phyloP scores from a whole-genome alignment of 2,888 invertebrate genomes.

The Crematogaster levior region DNA sequence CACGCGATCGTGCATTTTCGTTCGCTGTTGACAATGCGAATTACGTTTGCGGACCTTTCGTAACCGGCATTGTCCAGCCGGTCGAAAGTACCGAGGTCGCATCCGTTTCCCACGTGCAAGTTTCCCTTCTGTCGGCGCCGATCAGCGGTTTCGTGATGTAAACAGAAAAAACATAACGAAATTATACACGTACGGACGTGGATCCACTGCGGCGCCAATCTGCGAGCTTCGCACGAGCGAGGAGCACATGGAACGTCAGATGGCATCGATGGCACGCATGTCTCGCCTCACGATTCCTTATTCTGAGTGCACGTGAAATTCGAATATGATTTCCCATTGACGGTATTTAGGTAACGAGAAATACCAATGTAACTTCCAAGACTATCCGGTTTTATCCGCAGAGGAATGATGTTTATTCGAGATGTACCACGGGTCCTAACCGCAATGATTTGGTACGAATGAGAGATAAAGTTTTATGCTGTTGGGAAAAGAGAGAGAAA shows the following conservation, averaged over 20 bases:
- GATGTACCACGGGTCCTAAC: not conserved
- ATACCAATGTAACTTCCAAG: not conserved
- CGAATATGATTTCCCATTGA: not conserved
- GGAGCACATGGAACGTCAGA: conserved; percentile 80
- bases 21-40: conserved; percentile 53
- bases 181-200: conserved; percentile 24
- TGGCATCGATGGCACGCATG: conserved; percentile 80
- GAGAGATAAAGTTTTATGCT: not conserved
- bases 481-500: not conserved
- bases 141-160: conserved; percentile 28
- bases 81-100: conserved; percentile 40
- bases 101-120: conserved; percentile 53
- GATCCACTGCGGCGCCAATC: not conserved
- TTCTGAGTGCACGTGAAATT: conserved; percentile 3
- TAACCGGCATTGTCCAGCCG: conserved; percentile 31
- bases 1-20: conserved; percentile 39
- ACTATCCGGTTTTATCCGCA: not conserved
- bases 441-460: not conserved
- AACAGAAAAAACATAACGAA: conserved; percentile 22
- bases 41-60: conserved; percentile 54
- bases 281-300: conserved; percentile 54
- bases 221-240: conserved; percentile 40
- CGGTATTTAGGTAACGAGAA: not conserved
- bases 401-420: not conserved
- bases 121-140: conserved; percentile 25